Conservation (phyloP, 2,888 invertebrate genomes). For the Euproctis similis region DNA sequence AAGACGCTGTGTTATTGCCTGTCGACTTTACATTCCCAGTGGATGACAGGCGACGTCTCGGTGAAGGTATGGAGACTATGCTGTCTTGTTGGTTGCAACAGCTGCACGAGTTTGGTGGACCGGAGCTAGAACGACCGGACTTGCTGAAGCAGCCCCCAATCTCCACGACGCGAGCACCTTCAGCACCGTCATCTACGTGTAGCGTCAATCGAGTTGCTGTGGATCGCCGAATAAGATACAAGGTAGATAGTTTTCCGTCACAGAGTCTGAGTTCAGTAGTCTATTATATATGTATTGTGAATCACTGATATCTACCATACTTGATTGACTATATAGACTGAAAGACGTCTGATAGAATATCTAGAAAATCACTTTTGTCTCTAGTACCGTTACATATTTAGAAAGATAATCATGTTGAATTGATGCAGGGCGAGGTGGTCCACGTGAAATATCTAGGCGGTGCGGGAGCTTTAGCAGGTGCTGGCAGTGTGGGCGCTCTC, state of each 20-base stretch:
- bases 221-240: conserved; percentile 88
- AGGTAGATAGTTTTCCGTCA: too few relatives aligned
- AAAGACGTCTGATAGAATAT: too few relatives aligned
- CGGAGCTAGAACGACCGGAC: conserved; percentile 90
- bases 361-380: too few relatives aligned
- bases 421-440: conserved; percentile 93
- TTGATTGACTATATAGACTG: too few relatives aligned
- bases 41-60: conserved; percentile 50
- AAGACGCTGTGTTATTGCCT: conserved; percentile 30
- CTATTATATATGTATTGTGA: too few relatives aligned
- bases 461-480: background rate
- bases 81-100: conserved; percentile 90
- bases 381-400: too few relatives aligned
- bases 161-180: conserved; percentile 43
- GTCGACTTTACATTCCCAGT: conserved; percentile 40
- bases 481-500: conserved; percentile 61
- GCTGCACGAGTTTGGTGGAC: conserved; percentile 87
- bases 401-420: too few relatives aligned
- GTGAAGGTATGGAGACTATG: conserved; percentile 90
- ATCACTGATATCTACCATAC: too few relatives aligned
- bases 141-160: conserved; percentile 82
- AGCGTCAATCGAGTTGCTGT: conserved; percentile 58
- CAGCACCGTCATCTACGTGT: conserved; percentile 71
- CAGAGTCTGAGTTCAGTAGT: too few relatives aligned
- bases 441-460: too few relatives aligned